Base-by-base conservation (phyloP, 2,797 vertebrate species). In the Lacerta bilineata region DNA sequence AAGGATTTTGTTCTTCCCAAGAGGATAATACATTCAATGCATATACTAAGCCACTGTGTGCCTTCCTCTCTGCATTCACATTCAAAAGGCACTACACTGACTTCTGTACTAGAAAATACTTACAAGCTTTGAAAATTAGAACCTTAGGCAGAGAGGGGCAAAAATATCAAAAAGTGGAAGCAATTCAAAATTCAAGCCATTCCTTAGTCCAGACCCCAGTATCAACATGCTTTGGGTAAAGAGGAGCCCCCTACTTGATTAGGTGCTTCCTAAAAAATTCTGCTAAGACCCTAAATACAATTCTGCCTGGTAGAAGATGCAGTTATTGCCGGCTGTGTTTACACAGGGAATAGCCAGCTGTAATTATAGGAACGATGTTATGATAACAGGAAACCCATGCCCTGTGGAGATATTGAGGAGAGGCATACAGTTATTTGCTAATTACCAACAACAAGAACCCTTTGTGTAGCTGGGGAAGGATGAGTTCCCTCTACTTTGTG, bases 351-450 rank as follows among this genome's bases (percentile, higher is more conserved):
- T 94, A 93, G 93, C 93, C 88, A 91, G 87, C 92, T 93, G 90
- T 95, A 95, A 96, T 95, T 95, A 95, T 0, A 96, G 93, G 91
- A 93, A 95, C 43, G 84, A 94, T 95, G 94, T 94, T 96, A 95
- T 91, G 94, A 94, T 95, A 96, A 95, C 93, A 95, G 94, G 95
- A 96, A 96, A 95, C 95, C 94, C 90, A 76, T 95, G 95, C 95
- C 94, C 94, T 80, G 93, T 94, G 93, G 95, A 95, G 93, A 94
- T 89, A 91, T 84, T 94, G 89, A 88, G 85, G 93, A 92, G 86
- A 93, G 90, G 4, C 91, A 88, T n/a, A 7, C 55, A 94, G 87
- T 87, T 93, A 80, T 93, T 91, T 94, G 88, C 89, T 95, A 94
- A 95, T 92, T 91, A 91, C 86, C 91, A 93, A 75, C 86, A 76